Evolutionary conservation across 2,113 vertebrate species (phyloP), one percentile per base, ranked within the genome.

Genomic region (Neodontobutis hainanensis): DNA sequence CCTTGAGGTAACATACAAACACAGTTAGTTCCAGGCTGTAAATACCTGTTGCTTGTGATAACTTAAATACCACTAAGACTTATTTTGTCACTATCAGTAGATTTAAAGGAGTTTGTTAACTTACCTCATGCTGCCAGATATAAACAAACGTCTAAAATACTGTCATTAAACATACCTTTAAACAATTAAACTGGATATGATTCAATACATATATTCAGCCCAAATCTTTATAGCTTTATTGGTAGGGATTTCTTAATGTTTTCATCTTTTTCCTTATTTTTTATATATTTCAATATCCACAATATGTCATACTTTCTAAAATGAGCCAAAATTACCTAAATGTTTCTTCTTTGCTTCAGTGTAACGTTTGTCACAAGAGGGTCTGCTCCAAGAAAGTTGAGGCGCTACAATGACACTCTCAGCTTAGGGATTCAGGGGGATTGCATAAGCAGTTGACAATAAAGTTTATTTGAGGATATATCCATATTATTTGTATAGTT

Each of bases 1-100:
- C 85, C 84, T 88, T 85, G 72, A 70, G 77, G 73, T 52, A 87
- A 53, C 80, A 85, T 52, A 77, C 70, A 84, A 80, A 63, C 78
- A 86, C 62, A 53, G 83, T 72, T 55, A 55, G 34, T 7, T 75
- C 71, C 76, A 84, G 61, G 81, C 78, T 83, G 81, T 84, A 88
- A 88, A 85, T 82, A 85, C 77, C 47, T 78, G 73, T 80, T 73
- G 50, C 48, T 32, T 27, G 19, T 27, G 19, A 27, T 27, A 1
- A 27, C 3, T 27, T 35, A 3, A 36, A 36, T n/a, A 36, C 19
- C 8, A 11, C 15, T 5, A n/a, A 16, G 10, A 12, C 56, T 59
- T 6, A 5, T 14, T n/a, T 63, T 75, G 45, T 2, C 5, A 40
- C 15, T 44, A 27, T 27, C 6, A 45, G 7, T 27, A 27, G n/a